A percentile compares a stretch with the other conserved stretches of the same genome.
Conservation (phyloP, 2,888 invertebrate species). For the Girardia tigrina region DNA sequence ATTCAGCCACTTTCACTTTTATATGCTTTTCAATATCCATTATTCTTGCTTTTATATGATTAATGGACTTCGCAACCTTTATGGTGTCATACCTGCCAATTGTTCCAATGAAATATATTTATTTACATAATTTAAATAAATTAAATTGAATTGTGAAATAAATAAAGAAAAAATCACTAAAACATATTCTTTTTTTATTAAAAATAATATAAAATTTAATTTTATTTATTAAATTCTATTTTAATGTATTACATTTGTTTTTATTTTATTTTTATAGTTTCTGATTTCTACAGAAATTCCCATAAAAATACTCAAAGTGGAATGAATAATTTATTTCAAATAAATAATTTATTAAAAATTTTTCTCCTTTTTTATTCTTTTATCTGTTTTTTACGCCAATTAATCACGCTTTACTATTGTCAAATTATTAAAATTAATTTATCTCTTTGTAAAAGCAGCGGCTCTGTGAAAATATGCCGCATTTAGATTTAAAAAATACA, state of each 20-base stretch:
- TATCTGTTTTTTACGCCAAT: too few species aligned
- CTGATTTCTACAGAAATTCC: too few species aligned
- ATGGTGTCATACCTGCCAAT: conserved; percentile 49
- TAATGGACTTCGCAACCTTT: conserved; percentile 47
- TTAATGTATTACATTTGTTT: background rate
- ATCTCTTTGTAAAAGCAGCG: too few species aligned
- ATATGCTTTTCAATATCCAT: conserved; percentile 48
- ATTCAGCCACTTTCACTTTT: conserved; percentile 50
- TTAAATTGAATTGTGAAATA: background rate
- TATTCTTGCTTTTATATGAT: conserved; percentile 45
- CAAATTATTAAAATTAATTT: too few species aligned
- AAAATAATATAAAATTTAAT: background rate
- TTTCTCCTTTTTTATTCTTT: too few species aligned
- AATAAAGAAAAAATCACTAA: background rate
- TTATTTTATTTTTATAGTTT: too few species aligned
- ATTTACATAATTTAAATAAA: background rate
- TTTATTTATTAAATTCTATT: background rate
- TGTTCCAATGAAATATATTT: background rate
- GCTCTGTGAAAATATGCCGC: too few species aligned
- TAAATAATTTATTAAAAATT: too few species aligned
- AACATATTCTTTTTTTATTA: background rate
- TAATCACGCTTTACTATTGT: too few species aligned
- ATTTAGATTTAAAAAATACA: too few species aligned
- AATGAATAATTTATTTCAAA: too few species aligned
- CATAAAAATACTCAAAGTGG: too few species aligned